These are phyloP conservation scores for Aricia agestis DNA, from an alignment of 1,140 invertebrate genomes.

Conservation along the genomic window DNA sequence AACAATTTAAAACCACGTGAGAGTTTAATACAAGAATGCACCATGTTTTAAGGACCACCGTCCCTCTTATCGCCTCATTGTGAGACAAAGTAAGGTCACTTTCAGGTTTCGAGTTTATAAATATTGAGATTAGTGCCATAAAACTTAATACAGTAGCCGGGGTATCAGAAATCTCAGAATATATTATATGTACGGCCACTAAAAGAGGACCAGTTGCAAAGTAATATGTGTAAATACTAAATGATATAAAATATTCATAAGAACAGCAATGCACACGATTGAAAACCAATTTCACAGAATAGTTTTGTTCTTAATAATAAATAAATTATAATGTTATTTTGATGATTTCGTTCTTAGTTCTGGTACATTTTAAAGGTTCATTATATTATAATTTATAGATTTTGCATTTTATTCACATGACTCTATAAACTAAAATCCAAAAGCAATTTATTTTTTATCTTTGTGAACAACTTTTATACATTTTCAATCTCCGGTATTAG, in stretches of 20 bases:
- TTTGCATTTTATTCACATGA: no score
- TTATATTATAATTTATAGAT: no score
- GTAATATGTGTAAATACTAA: no score
- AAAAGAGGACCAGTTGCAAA: no score
- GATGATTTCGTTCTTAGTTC: no score
- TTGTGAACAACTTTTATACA: not conserved
- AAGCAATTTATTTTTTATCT: not conserved
- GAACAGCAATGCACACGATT: no score
- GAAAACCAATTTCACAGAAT: no score
- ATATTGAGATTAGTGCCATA: conserved; percentile 30
- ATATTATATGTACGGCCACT: conserved; percentile 10
- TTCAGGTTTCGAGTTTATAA: conserved; percentile 30
- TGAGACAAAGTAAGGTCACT: conserved; percentile 26
- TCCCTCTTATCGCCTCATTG: conserved; percentile 31
- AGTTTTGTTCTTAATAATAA: no score
- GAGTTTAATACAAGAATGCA: conserved; percentile 24
- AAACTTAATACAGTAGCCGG: conserved; percentile 30
- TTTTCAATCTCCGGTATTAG: not conserved
- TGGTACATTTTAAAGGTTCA: no score
- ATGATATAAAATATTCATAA: no score
- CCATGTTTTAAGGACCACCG: conserved; percentile 26
- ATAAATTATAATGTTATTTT: no score
- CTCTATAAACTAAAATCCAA: no score
- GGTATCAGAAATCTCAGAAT: conserved; percentile 19
- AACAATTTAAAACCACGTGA: conserved; percentile 18